These are phyloP conservation scores for Ceratina japonica DNA, from an alignment of 1,140 invertebrate genomes.

Conservation along the genomic window DNA sequence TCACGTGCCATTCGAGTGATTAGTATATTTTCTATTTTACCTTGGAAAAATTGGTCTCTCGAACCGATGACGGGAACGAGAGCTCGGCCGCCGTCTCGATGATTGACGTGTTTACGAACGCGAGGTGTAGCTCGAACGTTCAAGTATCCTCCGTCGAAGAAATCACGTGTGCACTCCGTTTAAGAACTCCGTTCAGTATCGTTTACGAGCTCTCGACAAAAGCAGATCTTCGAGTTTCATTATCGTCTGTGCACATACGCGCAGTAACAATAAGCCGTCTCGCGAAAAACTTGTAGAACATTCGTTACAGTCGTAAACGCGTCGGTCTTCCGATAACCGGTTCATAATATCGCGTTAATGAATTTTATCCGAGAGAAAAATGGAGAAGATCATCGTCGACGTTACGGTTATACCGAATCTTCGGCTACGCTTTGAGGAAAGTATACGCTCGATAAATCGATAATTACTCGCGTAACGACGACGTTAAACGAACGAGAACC, in stretches of 20 bases:
- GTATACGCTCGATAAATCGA: too few relatives aligned
- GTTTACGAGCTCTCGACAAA: not conserved
- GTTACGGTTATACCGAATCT: too few relatives aligned
- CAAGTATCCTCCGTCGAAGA: slow-evolving; percentile 27
- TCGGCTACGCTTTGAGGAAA: too few relatives aligned
- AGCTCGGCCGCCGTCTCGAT: slow-evolving; percentile 33
- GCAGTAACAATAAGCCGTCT: not conserved
- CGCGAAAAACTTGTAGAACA: not conserved
- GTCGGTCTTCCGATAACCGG: not conserved
- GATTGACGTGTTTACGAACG: slow-evolving; percentile 63
- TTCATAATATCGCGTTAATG: too few relatives aligned
- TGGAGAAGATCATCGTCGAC: too few relatives aligned
- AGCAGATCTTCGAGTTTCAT: not conserved
- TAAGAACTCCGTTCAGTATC: not conserved
- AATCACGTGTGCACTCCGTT: not conserved
- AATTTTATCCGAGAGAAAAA: too few relatives aligned
- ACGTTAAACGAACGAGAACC: not conserved
- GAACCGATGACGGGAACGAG: slow-evolving; percentile 1
- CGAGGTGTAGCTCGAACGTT: slow-evolving; percentile 33
- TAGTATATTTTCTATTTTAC: not conserved
- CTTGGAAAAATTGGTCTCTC: not conserved
- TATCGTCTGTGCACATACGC: not conserved
- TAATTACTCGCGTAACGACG: too few relatives aligned
- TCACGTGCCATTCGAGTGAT: not conserved
- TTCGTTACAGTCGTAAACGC: not conserved